A percentile compares a stretch with the other conserved stretches of the same genome.
These are phyloP conservation scores for Lacerta bilineata DNA, from an alignment of 2,797 vertebrate genomes.

Conservation along the genomic window DNA sequence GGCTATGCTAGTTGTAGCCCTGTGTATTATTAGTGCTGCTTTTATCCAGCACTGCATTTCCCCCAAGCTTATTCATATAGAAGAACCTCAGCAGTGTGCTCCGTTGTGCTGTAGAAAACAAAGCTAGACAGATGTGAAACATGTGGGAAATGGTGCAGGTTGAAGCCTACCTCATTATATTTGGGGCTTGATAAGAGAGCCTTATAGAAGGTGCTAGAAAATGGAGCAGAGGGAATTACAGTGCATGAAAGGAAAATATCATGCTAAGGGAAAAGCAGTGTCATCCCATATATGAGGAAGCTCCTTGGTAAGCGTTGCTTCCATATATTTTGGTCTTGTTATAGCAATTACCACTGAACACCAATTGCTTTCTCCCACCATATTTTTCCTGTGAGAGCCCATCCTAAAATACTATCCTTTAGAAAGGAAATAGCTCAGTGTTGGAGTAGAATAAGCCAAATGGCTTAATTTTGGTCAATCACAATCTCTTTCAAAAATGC, in stretches of 20 bases:
- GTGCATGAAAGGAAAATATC: not conserved
- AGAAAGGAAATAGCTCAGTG: slow-evolving; percentile 51
- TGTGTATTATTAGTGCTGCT: not conserved
- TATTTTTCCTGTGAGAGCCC: slow-evolving; percentile 51
- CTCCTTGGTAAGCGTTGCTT: not conserved
- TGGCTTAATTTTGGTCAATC: slow-evolving; percentile 63
- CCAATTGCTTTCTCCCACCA: slow-evolving; percentile 12
- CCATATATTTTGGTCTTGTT: slow-evolving; percentile 33
- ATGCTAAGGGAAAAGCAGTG: not conserved
- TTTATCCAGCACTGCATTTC: not conserved
- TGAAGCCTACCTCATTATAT: not conserved
- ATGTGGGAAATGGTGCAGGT: not conserved
- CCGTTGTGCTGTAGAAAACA: not conserved
- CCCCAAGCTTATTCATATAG: not conserved
- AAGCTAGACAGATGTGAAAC: slow-evolving; percentile 5
- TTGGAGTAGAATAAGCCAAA: slow-evolving; percentile 44
- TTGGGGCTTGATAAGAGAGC: not conserved
- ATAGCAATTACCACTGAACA: not conserved
- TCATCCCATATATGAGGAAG: not conserved
- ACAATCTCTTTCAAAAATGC: slow-evolving; percentile 39
- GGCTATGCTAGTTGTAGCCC: not conserved
- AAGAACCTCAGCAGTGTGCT: not conserved
- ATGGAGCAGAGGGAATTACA: not conserved
- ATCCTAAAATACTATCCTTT: slow-evolving; percentile 41
- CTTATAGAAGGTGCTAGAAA: not conserved